These are phyloP conservation scores for Apodemia hepburni DNA, from an alignment of 2,888 invertebrate species.

Conservation along the genomic window DNA sequence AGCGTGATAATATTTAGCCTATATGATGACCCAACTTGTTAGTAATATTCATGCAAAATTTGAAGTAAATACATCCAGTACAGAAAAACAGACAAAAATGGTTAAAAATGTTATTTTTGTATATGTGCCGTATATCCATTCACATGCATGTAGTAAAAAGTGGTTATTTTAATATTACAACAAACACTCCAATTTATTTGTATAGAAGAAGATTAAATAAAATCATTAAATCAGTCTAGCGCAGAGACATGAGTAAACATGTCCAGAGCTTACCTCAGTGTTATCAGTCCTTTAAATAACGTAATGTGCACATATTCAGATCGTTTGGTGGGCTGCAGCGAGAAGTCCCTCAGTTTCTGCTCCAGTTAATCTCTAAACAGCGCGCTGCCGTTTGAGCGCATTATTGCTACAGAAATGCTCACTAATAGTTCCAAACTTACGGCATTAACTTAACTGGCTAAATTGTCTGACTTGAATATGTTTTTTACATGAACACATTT, in stretches of 20 bases:
- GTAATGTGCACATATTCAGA: slow-evolving; percentile 29
- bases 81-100: too few relatives aligned
- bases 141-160: too few relatives aligned
- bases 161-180: too few relatives aligned
- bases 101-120: too few relatives aligned
- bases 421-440: slow-evolving; percentile 23
- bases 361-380: slow-evolving; percentile 33
- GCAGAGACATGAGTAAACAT: background rate
- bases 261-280: background rate
- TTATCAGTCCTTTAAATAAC: slow-evolving; percentile 23
- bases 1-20: too few relatives aligned
- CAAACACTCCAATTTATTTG: too few relatives aligned
- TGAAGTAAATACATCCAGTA: too few relatives aligned
- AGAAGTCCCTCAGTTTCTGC: slow-evolving; percentile 30
- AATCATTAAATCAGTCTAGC: background rate
- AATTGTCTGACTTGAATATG: background rate
- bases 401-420: slow-evolving; percentile 25
- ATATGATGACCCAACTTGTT: too few relatives aligned
- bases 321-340: slow-evolving; percentile 27
- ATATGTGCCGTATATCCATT: too few relatives aligned
- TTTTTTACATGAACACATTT: background rate
- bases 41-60: too few relatives aligned
- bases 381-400: slow-evolving; percentile 29
- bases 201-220: too few relatives aligned
- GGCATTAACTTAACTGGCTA: slow-evolving; percentile 22